Evolutionary conservation across 2,888 invertebrate species (phyloP).

Genomic region (Enchytraeus crypticus): DNA sequence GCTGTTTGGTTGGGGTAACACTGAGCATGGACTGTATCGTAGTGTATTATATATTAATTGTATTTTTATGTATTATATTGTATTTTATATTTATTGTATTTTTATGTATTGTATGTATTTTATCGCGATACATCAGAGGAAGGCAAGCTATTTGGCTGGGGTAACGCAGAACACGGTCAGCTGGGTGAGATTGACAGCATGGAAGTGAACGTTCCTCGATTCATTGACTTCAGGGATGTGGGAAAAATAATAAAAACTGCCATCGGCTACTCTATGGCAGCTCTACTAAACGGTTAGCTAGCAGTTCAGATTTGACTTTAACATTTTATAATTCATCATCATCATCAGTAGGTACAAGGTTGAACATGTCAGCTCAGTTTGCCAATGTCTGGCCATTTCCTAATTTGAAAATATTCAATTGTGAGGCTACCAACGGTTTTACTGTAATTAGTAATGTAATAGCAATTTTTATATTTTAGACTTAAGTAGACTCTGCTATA

Average conservation of each 20-base stretch:
- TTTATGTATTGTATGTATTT: neutral
- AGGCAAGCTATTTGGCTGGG: conserved; percentile 92
- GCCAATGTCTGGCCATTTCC: no score
- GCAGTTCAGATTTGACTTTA: neutral
- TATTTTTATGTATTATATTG: neutral
- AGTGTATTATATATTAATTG: no score
- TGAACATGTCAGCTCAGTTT: neutral
- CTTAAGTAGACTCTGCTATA: no score
- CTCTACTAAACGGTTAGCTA: conserved; percentile 65
- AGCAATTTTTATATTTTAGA: no score
- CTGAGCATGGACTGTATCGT: no score
- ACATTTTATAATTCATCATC: neutral
- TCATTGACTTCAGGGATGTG: conserved; percentile 55
- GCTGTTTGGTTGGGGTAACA: no score
- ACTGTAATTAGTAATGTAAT: no score
- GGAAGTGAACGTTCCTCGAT: conserved; percentile 66
- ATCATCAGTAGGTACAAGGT: no score
- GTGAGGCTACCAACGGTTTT: no score
- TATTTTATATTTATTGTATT: neutral
- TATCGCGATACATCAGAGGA: conserved; percentile 55
- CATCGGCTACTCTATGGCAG: conserved; percentile 76
- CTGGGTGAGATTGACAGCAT: conserved; percentile 53
- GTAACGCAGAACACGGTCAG: conserved; percentile 87
- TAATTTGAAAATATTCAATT: no score
- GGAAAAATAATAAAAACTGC: conserved; percentile 74